Evolutionary conservation across 2,113 vertebrate species (phyloP).

Genomic region (Cyprinodon tularosa): DNA sequence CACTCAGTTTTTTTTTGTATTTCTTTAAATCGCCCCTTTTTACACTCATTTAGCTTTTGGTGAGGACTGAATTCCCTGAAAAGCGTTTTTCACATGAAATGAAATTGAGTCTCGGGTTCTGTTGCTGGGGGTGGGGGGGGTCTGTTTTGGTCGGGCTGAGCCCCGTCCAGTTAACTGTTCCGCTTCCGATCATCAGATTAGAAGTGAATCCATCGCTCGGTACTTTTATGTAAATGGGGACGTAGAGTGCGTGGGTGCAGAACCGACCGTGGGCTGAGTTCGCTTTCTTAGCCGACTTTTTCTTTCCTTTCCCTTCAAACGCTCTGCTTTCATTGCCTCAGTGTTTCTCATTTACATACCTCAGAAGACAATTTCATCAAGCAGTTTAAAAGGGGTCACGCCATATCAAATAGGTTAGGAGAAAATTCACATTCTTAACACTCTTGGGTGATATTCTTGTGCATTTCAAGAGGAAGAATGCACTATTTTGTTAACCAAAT

Average conservation of each 20-base stretch:
- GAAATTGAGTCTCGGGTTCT: slow-evolving; percentile 8
- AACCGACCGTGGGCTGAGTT: slow-evolving; percentile 47
- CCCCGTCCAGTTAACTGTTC: slow-evolving; percentile 37
- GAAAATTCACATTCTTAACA: slow-evolving; percentile 70
- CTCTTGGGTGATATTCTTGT: slow-evolving; percentile 54
- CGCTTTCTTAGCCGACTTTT: slow-evolving; percentile 48
- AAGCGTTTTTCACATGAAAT: slow-evolving; percentile 18
- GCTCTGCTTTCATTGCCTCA: slow-evolving; percentile 60
- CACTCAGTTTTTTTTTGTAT: slow-evolving; percentile 58
- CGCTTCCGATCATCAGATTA: slow-evolving; percentile 44
- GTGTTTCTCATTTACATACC: slow-evolving; percentile 67
- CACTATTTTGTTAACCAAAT: slow-evolving; percentile 68
- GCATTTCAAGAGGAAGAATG: slow-evolving; percentile 58
- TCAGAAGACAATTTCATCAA: slow-evolving; percentile 73
- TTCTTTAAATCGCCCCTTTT: background rate
- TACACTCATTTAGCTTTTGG: slow-evolving; percentile 7
- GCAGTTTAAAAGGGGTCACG: slow-evolving; percentile 76
- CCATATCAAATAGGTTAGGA: slow-evolving; percentile 70
- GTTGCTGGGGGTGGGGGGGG: no score
- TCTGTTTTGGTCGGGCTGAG: slow-evolving; percentile 25
- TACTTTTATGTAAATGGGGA: slow-evolving; percentile 60
- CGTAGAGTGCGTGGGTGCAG: slow-evolving; percentile 51
- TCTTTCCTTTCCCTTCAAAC: slow-evolving; percentile 26
- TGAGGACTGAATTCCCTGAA: slow-evolving; percentile 56
- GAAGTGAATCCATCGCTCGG: slow-evolving; percentile 37